Conservation (phyloP, 1,140 invertebrate genomes). For the Aphis craccivora region DNA sequence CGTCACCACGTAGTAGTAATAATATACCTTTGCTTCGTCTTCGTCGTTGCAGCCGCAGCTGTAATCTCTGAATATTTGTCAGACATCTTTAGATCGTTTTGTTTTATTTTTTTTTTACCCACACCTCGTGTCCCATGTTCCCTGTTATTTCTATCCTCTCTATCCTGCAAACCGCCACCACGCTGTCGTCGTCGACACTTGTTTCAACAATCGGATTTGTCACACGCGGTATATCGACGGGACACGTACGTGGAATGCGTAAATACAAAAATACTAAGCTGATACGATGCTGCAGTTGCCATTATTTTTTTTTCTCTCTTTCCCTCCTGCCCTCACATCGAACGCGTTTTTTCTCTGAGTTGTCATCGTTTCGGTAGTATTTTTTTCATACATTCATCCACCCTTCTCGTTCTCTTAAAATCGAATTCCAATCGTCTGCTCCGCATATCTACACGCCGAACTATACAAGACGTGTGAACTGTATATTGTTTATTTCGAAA, state of each 20-base stretch:
- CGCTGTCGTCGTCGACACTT: not conserved
- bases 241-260: not conserved
- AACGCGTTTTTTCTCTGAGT: not conserved
- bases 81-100: not conserved
- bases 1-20: not conserved
- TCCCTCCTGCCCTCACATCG: not conserved
- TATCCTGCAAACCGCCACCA: not conserved
- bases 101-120: not conserved
- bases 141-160: too few relatives aligned
- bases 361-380: not conserved
- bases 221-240: not conserved
- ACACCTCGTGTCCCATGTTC: too few relatives aligned
- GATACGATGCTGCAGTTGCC: not conserved
- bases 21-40: not conserved
- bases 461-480: not conserved
- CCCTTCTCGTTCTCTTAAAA: not conserved
- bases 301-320: not conserved
- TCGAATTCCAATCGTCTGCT: constrained; percentile 15
- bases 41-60: not conserved
- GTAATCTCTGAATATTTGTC: constrained; percentile 7
- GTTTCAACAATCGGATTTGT: constrained; percentile 8
- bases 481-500: not conserved
- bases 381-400: not conserved
- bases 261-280: constrained; percentile 3
- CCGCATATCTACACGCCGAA: not conserved